phyloP scores from a whole-genome alignment of 92 coral and sea anemone genomes.

The Pocillopora meandrina region DNA sequence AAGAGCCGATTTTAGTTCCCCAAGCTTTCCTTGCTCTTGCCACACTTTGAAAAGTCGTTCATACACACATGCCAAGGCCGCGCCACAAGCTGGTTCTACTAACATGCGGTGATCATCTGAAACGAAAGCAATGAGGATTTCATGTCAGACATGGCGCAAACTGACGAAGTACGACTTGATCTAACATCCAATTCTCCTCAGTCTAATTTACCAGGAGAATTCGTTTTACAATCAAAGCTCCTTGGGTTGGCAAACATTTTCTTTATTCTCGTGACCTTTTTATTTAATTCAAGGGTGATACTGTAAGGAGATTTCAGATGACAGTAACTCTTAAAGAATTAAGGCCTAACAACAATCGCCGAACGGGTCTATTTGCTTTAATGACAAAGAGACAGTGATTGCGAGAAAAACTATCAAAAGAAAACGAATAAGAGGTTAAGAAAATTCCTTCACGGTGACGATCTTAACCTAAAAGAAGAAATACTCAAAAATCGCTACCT shows the following conservation, averaged over 20 bases:
- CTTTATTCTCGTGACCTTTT: too few relatives aligned
- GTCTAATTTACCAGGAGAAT: too few relatives aligned
- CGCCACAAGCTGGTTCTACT: conserved; percentile 95
- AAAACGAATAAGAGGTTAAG: neutral
- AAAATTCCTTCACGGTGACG: neutral
- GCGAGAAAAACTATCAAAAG: neutral
- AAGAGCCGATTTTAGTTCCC: conserved; percentile 68
- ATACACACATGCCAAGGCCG: conserved; percentile 83
- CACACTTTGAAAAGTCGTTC: conserved; percentile 58
- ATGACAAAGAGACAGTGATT: neutral
- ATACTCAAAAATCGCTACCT: conserved; percentile 43
- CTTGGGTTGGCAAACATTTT: too few relatives aligned
- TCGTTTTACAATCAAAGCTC: too few relatives aligned
- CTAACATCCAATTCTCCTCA: too few relatives aligned
- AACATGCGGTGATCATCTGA: conserved; percentile 89
- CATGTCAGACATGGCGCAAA: neutral
- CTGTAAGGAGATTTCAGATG: too few relatives aligned
- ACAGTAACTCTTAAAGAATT: too few relatives aligned
- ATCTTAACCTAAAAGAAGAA: neutral
- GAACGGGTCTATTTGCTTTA: too few relatives aligned
- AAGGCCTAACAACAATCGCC: too few relatives aligned
- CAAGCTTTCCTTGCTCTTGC: conserved; percentile 72
- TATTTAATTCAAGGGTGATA: too few relatives aligned
- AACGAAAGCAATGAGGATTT: neutral
- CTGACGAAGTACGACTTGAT: too few relatives aligned